Percentiles rank a stretch among this genome's conserved stretches.
These are phyloP conservation scores for Lethenteron reissneri DNA, from an alignment of 2,113 vertebrate genomes.

Conservation along the genomic window DNA sequence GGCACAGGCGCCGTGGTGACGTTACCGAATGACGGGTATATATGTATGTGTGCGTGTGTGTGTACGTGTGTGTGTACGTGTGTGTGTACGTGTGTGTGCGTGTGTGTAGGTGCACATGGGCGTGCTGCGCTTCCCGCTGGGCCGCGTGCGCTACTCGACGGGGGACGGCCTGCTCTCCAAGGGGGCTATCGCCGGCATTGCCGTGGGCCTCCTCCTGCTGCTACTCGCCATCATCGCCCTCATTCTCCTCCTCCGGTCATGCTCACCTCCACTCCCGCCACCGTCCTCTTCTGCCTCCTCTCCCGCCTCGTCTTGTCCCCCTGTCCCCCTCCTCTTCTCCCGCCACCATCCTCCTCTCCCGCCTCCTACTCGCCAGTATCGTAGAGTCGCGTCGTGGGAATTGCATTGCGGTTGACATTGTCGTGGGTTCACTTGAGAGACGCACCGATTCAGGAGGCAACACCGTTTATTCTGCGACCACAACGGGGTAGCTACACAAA, in stretches of 20 bases:
- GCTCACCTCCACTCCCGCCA: too few species aligned
- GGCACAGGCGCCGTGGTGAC: too few species aligned
- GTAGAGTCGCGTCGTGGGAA: neutral
- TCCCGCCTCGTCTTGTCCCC: too few species aligned
- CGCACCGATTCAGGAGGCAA: neutral
- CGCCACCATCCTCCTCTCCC: too few species aligned
- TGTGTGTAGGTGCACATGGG: neutral
- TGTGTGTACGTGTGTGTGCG: constrained; percentile 1
- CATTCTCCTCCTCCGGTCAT: constrained; percentile 2
- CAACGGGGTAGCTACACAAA: too few species aligned
- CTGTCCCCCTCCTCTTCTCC: too few species aligned
- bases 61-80: neutral
- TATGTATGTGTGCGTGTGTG: too few species aligned
- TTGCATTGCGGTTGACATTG: neutral
- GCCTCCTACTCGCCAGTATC: neutral
- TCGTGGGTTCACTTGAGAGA: neutral
- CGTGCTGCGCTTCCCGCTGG: neutral
- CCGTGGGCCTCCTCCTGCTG: neutral
- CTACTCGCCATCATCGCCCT: neutral
- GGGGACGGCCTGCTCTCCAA: neutral
- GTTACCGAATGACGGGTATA: too few species aligned
- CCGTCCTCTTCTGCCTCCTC: too few species aligned
- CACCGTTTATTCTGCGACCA: neutral
- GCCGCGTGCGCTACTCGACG: neutral
- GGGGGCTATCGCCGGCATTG: neutral